A percentile compares a stretch with the other conserved stretches of the same genome.
Evolutionary conservation across 2,797 vertebrate genomes (phyloP).

Genomic region (Pipistrellus pipistrellus): DNA sequence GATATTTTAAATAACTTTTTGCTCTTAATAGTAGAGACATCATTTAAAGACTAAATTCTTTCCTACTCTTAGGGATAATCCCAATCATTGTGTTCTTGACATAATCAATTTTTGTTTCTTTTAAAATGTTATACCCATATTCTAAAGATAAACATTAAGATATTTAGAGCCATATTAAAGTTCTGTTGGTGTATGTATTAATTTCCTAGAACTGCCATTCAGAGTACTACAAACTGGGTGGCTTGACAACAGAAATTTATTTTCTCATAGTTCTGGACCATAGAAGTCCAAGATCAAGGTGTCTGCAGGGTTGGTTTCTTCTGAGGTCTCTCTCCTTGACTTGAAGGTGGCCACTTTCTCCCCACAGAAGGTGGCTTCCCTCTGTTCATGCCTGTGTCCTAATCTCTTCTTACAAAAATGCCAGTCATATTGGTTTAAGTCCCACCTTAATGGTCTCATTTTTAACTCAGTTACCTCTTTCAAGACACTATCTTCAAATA

Average conservation of each 20-base stretch:
- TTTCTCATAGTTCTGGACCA: neutral
- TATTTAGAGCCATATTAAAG: neutral
- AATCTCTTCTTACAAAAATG: neutral
- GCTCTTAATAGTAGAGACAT: neutral
- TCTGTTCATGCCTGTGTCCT: neutral
- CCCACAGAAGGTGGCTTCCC: too few relatives aligned
- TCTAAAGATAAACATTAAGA: conserved; percentile 30
- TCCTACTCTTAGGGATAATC: neutral
- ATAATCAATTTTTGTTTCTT: conserved; percentile 13
- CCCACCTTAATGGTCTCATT: neutral
- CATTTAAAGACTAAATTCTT: conserved; percentile 17
- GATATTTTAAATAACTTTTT: conserved; percentile 26
- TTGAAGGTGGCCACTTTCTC: neutral
- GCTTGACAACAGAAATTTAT: neutral
- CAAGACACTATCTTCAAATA: neutral
- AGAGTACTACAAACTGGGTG: neutral
- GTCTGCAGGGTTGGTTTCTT: neutral
- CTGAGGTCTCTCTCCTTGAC: neutral
- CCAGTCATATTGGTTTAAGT: neutral
- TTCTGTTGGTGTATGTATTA: neutral
- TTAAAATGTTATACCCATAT: neutral
- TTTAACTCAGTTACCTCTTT: conserved; percentile 26
- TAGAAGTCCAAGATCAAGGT: neutral
- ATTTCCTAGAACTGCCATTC: neutral
- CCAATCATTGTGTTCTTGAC: neutral